These are phyloP conservation scores for Orthonevra nobilis DNA, from an alignment of 2,888 invertebrate genomes.

Conservation along the genomic window DNA sequence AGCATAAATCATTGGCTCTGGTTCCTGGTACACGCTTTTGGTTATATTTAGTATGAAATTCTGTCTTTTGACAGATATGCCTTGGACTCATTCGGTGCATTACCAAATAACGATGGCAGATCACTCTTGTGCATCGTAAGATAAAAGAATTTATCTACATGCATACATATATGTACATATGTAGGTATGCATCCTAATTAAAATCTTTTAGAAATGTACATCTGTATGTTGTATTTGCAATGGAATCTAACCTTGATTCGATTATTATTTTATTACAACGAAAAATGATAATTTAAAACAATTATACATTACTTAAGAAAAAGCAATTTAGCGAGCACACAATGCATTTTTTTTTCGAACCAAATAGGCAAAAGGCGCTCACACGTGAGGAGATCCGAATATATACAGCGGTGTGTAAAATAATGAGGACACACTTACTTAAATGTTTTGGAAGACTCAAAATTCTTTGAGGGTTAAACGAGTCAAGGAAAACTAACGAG, in stretches of 20 bases:
- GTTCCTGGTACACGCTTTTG: slow-evolving; percentile 41
- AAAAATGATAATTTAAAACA: slow-evolving; percentile 44
- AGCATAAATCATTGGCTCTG: slow-evolving; percentile 64
- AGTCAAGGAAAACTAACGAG: no score
- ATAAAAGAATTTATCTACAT: no score
- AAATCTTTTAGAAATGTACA: neutral
- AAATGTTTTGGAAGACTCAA: no score
- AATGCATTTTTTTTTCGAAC: slow-evolving; percentile 58
- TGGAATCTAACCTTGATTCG: slow-evolving; percentile 44
- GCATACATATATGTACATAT: neutral
- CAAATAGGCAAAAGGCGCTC: slow-evolving; percentile 37
- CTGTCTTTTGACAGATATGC: slow-evolving; percentile 65
- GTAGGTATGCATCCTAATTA: neutral
- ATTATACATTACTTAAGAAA: slow-evolving; percentile 35
- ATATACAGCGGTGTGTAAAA: no score
- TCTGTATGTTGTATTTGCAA: neutral
- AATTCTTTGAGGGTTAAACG: no score
- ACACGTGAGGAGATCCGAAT: no score
- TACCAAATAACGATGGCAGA: no score
- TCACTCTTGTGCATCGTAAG: no score
- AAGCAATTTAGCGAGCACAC: slow-evolving; percentile 52
- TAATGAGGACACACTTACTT: no score
- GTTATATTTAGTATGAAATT: slow-evolving; percentile 49
- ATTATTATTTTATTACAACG: slow-evolving; percentile 24
- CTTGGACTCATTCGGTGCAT: no score